These are phyloP conservation scores for Falco cherrug DNA, from an alignment of 2,797 vertebrate species.

Conservation along the genomic window DNA sequence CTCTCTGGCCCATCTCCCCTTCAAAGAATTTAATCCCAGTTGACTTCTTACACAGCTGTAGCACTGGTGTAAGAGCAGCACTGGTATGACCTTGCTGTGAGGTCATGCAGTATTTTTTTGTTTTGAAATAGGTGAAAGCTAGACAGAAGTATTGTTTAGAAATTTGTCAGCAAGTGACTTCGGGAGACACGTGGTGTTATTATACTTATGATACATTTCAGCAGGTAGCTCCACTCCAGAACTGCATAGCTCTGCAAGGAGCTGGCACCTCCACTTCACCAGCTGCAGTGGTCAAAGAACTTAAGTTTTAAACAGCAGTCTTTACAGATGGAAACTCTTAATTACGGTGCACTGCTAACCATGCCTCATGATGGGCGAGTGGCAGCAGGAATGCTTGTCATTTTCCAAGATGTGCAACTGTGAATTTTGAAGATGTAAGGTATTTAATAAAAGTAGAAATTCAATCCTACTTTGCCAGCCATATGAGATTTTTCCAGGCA, in stretches of 20 bases:
- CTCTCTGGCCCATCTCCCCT: background rate
- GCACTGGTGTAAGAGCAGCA: background rate
- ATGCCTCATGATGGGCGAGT: background rate
- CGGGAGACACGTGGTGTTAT: background rate
- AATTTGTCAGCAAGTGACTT: background rate
- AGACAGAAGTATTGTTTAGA: background rate
- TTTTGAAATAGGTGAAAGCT: background rate
- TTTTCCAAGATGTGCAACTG: background rate
- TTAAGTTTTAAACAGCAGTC: background rate
- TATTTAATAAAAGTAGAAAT: background rate
- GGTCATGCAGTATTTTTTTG: background rate
- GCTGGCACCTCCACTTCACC: background rate
- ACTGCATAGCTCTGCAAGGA: background rate
- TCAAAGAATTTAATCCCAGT: background rate
- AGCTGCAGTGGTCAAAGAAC: background rate
- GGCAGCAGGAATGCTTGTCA: background rate
- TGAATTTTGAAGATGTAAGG: background rate
- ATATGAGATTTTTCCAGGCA: background rate
- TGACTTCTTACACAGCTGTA: background rate
- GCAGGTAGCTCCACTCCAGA: background rate
- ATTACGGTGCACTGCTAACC: background rate
- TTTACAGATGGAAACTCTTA: background rate
- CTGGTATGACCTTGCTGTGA: background rate
- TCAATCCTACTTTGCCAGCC: background rate
- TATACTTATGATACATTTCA: background rate